Evolutionary conservation across 2,113 vertebrate species (phyloP).

Genomic region (Sinosuthora webbiana): DNA sequence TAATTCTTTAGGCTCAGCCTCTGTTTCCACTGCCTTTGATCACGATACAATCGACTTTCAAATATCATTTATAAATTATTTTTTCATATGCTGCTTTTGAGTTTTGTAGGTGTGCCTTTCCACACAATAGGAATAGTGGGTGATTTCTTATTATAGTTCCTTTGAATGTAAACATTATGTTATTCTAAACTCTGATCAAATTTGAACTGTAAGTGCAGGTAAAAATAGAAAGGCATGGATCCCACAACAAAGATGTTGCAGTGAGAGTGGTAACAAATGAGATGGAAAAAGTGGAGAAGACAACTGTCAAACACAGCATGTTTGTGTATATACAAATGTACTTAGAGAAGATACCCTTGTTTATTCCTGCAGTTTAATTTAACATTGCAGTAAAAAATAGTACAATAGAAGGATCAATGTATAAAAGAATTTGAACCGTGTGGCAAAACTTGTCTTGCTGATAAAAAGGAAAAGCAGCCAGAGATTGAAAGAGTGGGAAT

Average conservation of each 20-base stretch:
- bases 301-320: neutral
- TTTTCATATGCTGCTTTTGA: neutral
- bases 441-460: constrained; percentile 19
- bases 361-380: neutral
- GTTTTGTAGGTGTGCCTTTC: neutral
- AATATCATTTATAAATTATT: neutral
- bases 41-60: neutral
- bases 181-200: neutral
- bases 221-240: neutral
- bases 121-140: neutral
- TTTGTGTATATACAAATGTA: neutral
- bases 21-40: constrained; percentile 45
- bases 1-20: constrained; percentile 14
- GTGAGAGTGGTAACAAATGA: neutral
- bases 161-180: neutral
- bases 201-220: neutral
- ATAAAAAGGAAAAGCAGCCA: constrained; percentile 16
- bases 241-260: neutral
- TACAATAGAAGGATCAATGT: neutral
- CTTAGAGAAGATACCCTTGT: neutral
- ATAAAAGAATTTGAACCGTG: constrained; percentile 25
- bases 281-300: neutral
- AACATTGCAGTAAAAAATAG: neutral
- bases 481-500: neutral
- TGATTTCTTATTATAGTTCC: neutral